Evolutionary conservation across 2,797 vertebrate species (phyloP).

Genomic region (Chiroxiphia lanceolata): DNA sequence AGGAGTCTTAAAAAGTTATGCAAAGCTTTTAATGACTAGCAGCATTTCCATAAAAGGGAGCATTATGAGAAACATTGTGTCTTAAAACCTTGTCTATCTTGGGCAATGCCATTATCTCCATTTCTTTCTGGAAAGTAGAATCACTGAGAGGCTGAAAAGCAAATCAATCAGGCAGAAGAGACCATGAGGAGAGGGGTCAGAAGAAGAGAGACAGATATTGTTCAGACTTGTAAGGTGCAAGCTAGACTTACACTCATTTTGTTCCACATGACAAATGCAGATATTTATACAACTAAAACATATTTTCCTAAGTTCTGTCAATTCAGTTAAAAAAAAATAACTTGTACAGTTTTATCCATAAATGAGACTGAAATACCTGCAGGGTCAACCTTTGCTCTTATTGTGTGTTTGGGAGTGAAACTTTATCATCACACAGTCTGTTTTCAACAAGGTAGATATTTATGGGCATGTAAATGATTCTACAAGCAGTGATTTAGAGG

Average conservation of each 20-base stretch:
- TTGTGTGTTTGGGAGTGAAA: neutral
- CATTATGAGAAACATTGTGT: neutral
- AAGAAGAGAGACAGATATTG: neutral
- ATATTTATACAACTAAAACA: neutral
- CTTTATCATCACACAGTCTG: neutral
- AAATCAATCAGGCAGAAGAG: neutral
- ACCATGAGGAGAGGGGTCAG: neutral
- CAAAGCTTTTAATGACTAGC: neutral
- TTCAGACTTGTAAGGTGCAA: neutral
- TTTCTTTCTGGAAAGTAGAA: neutral
- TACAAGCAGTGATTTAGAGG: neutral
- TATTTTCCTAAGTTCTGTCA: neutral
- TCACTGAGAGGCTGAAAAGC: neutral
- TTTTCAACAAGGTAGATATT: neutral
- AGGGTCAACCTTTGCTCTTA: neutral
- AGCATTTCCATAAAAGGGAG: neutral
- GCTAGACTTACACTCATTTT: neutral
- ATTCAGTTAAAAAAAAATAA: neutral
- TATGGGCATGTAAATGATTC: neutral
- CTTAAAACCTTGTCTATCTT: neutral
- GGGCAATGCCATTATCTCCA: neutral
- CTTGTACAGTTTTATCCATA: neutral
- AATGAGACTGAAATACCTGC: neutral
- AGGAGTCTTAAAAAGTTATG: neutral
- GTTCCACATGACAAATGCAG: neutral